Evolutionary conservation across 2,113 vertebrate genomes (phyloP).

Genomic region (Chunga burmeisteri): DNA sequence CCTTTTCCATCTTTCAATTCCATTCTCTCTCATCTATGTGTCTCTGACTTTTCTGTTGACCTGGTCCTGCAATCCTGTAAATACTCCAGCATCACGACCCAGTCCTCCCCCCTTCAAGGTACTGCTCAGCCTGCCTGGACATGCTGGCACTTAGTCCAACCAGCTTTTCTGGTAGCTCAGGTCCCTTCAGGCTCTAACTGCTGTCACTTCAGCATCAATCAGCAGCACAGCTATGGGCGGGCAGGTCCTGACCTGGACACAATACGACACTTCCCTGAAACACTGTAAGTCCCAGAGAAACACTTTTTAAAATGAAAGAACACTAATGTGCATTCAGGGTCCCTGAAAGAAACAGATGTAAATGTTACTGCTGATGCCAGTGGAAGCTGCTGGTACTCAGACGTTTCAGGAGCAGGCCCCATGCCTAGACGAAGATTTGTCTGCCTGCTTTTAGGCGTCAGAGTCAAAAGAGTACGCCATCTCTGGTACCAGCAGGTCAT

Average conservation of each 20-base stretch:
- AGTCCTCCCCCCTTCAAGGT: rapidly evolving
- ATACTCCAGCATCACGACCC: neutral
- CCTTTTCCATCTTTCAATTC: neutral
- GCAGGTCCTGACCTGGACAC: neutral
- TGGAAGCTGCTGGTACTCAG: neutral
- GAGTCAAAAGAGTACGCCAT: too few relatives aligned
- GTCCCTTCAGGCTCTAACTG: neutral
- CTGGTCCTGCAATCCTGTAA: neutral
- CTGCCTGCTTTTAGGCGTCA: neutral
- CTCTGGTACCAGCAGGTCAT: neutral
- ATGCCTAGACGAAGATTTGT: neutral
- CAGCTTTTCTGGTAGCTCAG: neutral
- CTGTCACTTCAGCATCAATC: neutral
- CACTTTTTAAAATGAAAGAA: neutral
- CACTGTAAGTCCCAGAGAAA: neutral
- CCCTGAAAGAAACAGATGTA: neutral
- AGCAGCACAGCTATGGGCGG: neutral
- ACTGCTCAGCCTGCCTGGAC: neutral
- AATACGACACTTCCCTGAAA: neutral
- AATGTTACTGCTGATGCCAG: neutral
- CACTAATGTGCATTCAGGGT: neutral
- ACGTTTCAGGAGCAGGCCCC: neutral
- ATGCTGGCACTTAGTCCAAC: neutral
- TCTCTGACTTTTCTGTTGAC: neutral
- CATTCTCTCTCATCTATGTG: rapidly evolving